phyloP scores from a whole-genome alignment of 2,113 vertebrate genomes.

The Pluvianellus socialis region DNA sequence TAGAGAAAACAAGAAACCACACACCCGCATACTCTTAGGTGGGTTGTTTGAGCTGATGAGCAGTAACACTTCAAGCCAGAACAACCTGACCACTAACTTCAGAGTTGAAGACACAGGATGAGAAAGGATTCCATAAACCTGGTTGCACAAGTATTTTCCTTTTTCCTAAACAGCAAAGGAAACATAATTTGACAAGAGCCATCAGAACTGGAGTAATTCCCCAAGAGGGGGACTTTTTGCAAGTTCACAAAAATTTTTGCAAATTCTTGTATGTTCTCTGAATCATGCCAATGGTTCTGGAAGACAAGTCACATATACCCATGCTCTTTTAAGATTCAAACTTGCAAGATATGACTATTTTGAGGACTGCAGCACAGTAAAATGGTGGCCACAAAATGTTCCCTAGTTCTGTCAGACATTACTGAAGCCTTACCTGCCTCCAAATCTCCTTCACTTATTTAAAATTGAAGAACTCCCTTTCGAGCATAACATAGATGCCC shows the following conservation, averaged over 20 bases:
- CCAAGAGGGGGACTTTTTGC: neutral
- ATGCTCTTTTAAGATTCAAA: neutral
- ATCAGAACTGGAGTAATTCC: neutral
- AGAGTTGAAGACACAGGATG: neutral
- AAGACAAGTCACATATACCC: neutral
- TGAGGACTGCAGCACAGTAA: neutral
- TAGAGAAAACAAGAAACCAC: neutral
- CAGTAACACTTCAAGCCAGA: neutral
- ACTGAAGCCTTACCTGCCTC: neutral
- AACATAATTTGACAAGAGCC: neutral
- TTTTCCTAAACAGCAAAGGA: neutral
- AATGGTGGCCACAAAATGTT: neutral
- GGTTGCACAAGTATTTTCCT: neutral
- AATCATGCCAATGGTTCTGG: neutral
- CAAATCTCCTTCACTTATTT: neutral
- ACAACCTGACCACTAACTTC: neutral
- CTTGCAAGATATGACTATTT: neutral
- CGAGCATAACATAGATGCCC: neutral
- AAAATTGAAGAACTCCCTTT: neutral
- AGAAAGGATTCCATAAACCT: neutral
- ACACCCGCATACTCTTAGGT: neutral
- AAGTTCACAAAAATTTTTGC: neutral
- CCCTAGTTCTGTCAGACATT: neutral
- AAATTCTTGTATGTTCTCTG: neutral
- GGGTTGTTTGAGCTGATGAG: neutral